Percentiles rank a stretch among this genome's conserved stretches.
phyloP scores from a whole-genome alignment of 2,888 invertebrate species.

The Steinernema scapterisci region DNA sequence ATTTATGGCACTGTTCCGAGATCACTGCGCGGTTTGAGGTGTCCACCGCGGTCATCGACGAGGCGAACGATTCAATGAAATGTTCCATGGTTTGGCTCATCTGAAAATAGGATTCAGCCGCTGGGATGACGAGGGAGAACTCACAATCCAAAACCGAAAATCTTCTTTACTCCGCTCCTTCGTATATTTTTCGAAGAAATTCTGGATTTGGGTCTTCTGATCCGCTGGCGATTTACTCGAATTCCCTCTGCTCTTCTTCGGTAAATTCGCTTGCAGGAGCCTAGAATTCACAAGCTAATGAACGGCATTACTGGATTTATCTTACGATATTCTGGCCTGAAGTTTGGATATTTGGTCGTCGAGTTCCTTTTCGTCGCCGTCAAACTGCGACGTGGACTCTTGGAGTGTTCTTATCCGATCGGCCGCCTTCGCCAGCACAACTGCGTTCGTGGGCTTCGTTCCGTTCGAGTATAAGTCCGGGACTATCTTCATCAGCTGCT shows the following conservation, averaged over 20 bases:
- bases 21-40: conserved; percentile 34
- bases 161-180: conserved; percentile 55
- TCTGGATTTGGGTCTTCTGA: conserved; percentile 40
- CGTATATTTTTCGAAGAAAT: conserved; percentile 49
- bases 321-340: conserved; percentile 54
- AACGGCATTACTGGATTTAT: neutral
- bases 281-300: conserved; percentile 43
- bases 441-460: conserved; percentile 66
- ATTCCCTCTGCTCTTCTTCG: conserved; percentile 40
- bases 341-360: conserved; percentile 46
- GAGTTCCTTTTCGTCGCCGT: conserved; percentile 37
- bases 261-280: conserved; percentile 61
- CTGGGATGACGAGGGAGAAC: too few species aligned
- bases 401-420: conserved; percentile 60
- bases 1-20: conserved; percentile 41
- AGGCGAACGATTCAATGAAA: conserved; percentile 49
- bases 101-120: conserved; percentile 39
- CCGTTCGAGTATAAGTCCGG: conserved; percentile 63
- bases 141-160: conserved; percentile 65
- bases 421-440: conserved; percentile 64
- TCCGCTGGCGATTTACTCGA: conserved; percentile 36
- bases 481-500: conserved; percentile 61
- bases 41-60: conserved; percentile 41
- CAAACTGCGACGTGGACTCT: conserved; percentile 41
- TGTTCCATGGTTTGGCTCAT: conserved; percentile 51